A percentile compares a stretch with the other conserved stretches of the same genome.
phyloP scores from a whole-genome alignment of 2,888 invertebrate genomes.

The Deilephila elpenor region DNA sequence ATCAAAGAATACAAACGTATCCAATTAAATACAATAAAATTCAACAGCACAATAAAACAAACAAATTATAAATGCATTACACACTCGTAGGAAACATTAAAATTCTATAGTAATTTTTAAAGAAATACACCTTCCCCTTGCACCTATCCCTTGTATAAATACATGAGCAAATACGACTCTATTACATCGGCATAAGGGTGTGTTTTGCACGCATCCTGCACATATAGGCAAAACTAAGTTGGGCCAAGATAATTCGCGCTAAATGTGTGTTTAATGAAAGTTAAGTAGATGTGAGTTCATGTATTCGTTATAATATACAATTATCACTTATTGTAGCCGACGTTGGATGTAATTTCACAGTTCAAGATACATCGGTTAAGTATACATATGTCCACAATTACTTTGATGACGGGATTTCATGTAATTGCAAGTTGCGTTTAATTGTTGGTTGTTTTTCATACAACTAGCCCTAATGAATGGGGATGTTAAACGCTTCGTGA shows the following conservation, averaged over 20 bases:
- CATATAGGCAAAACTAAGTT: slow-evolving; percentile 42
- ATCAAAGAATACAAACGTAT: slow-evolving; percentile 59
- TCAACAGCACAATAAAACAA: slow-evolving; percentile 76
- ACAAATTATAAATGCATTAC: slow-evolving; percentile 81
- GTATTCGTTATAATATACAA: slow-evolving; percentile 68
- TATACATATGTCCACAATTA: slow-evolving; percentile 54
- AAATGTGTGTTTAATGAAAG: slow-evolving; percentile 80
- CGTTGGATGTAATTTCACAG: slow-evolving; percentile 65
- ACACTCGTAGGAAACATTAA: slow-evolving; percentile 71
- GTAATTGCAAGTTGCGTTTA: slow-evolving; percentile 56
- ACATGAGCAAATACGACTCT: background rate
- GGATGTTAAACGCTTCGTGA: slow-evolving; percentile 21
- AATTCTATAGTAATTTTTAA: slow-evolving; percentile 79
- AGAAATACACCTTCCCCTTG: slow-evolving; percentile 74
- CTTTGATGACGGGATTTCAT: slow-evolving; percentile 57
- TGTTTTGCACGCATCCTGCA: background rate
- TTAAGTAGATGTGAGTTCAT: slow-evolving; percentile 75
- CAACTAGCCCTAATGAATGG: slow-evolving; percentile 20
- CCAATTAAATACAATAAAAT: slow-evolving; percentile 79
- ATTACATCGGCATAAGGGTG: slow-evolving; percentile 22
- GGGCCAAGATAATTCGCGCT: slow-evolving; percentile 72
- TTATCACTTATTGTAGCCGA: slow-evolving; percentile 70
- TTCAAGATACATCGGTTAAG: slow-evolving; percentile 52
- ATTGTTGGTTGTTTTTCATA: slow-evolving; percentile 37
- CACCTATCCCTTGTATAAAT: slow-evolving; percentile 39